Conservation (phyloP, 1,140 invertebrate species). For the Aphaenogaster ashmeadi region DNA sequence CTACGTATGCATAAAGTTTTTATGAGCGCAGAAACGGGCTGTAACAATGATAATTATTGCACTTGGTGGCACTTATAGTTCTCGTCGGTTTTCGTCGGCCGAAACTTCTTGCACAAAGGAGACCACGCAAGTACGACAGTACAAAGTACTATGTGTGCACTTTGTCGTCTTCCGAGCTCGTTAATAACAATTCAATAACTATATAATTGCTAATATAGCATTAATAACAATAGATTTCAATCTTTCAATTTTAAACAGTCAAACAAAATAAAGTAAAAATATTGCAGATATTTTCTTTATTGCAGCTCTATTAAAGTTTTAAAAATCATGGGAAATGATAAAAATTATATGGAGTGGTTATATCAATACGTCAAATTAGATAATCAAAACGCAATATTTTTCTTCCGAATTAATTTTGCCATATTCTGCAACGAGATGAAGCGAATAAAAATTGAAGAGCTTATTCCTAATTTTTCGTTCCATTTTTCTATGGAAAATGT, state of each 20-base stretch:
- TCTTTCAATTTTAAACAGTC: not conserved
- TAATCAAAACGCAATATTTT: not conserved
- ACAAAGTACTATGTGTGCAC: slow-evolving; percentile 31
- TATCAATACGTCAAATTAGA: not conserved
- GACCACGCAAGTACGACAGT: slow-evolving; percentile 38
- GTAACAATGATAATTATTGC: slow-evolving; percentile 49
- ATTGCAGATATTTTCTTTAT: not conserved
- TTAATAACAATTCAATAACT: slow-evolving; percentile 19
- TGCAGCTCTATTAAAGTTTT: not conserved
- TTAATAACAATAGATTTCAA: not conserved
- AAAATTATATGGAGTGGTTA: slow-evolving; percentile 10
- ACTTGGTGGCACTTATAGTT: slow-evolving; percentile 51
- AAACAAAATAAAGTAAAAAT: slow-evolving; percentile 8
- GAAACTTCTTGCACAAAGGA: slow-evolving; percentile 51
- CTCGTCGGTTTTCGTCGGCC: slow-evolving; percentile 25
- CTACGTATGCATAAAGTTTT: slow-evolving; percentile 54
- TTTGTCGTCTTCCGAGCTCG: slow-evolving; percentile 27
- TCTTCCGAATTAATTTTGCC: slow-evolving; percentile 7
- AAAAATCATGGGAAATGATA: not conserved
- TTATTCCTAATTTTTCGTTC: not conserved
- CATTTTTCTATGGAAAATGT: slow-evolving; percentile 5
- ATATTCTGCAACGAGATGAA: slow-evolving; percentile 13
- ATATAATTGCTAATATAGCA: slow-evolving; percentile 11
- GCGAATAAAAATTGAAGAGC: not conserved
- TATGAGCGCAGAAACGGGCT: slow-evolving; percentile 20